Evolutionary conservation across 2,113 vertebrate species (phyloP).

Genomic region (Istiophorus platypterus): DNA sequence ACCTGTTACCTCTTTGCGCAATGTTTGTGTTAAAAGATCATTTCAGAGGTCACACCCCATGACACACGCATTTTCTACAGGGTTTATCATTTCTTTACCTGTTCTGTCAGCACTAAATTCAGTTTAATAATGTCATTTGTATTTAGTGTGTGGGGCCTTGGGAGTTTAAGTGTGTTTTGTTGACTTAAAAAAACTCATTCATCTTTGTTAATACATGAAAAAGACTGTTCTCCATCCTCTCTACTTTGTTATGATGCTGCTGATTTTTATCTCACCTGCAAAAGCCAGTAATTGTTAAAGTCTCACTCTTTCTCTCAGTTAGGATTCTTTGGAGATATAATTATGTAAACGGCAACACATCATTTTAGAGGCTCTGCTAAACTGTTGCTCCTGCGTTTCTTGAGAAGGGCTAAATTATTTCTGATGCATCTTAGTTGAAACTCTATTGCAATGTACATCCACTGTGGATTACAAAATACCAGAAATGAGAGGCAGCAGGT

Average conservation of each 20-base stretch:
- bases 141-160: not conserved
- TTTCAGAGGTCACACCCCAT: not conserved
- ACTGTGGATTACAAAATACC: constrained; percentile 48
- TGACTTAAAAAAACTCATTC: constrained; percentile 1
- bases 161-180: not conserved
- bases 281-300: constrained; percentile 3
- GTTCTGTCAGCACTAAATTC: not conserved
- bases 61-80: constrained; percentile 1
- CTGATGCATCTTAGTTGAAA: constrained; percentile 41
- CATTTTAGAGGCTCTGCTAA: constrained; percentile 15
- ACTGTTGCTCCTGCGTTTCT: constrained; percentile 14
- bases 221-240: not conserved
- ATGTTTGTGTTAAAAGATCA: not conserved
- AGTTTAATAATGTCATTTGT: not conserved
- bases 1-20: not conserved
- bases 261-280: not conserved
- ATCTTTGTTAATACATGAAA: not conserved
- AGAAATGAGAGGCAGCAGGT: constrained; percentile 46
- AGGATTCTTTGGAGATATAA: constrained; percentile 34
- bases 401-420: constrained; percentile 44
- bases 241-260: not conserved
- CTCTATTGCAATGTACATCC: constrained; percentile 26
- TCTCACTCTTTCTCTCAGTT: not conserved
- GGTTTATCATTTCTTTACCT: not conserved
- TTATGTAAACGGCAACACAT: constrained; percentile 34